Evolutionary conservation across 2,113 vertebrate species (phyloP), one percentile per base, ranked within the genome.

Genomic region (Equus przewalskii): DNA sequence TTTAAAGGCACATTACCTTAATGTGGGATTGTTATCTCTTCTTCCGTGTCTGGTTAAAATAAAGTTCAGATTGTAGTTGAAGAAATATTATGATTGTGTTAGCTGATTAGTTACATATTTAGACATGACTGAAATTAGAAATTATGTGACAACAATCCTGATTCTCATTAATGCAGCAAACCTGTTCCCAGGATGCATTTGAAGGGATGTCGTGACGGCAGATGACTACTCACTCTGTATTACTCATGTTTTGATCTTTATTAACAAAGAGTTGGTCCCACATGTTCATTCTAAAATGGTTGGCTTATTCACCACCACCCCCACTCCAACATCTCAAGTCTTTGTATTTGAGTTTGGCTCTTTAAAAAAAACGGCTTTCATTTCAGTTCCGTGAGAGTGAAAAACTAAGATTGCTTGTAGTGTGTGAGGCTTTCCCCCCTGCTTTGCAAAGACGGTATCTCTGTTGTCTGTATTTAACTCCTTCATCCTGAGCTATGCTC

Each of bases 71-170:
- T 97, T 3, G 54, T 78, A 90, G 58, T 54, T 93, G 91, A 94
- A 89, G 67, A 72, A 93, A 96, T 88, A 97, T 96, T 96, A 87
- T 76, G 97, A 73, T 97, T 98, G 12, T 97, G 90, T 96, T 96
- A 70, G 15, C 75, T 90, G 96, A 95, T 98, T 97, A 79, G 11
- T 92, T 83, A 62, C 81, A 54, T 93, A 97, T 62, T 85, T 98
- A 97, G 85, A 91, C 54, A 90, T 72, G 72, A 94, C 19, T 92
- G 28, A 51, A 97, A 3, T 96, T 91, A 91, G 92, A 94, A 95
- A 75, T 84, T 60, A 87, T 60, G 36, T 62, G 69, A 93, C 92
- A 97, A 82, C 67, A 80, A 80, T 88, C 26, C 76, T 58, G 91
- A 80, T 64, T 93, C 94, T 97, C 28, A 12, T 94, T 94, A 28